Evolutionary conservation across 1,140 invertebrate genomes (phyloP).

Genomic region (Drosophila carrolli): DNA sequence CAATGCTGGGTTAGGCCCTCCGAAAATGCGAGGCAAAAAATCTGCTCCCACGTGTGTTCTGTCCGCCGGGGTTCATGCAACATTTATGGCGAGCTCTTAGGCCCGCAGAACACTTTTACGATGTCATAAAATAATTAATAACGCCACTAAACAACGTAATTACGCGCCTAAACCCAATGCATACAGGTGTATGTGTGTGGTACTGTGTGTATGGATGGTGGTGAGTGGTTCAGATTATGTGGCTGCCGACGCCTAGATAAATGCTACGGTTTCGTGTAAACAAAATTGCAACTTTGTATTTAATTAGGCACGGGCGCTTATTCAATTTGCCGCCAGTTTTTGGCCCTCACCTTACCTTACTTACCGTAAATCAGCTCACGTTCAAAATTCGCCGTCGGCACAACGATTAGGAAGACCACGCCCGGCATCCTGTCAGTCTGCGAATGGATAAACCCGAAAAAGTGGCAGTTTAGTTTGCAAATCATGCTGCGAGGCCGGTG

Average conservation of each 20-base stretch:
- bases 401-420: conserved; percentile 87
- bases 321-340: conserved; percentile 56
- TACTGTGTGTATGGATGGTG: conserved; percentile 3
- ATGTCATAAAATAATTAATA: conserved; percentile 84
- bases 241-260: conserved; percentile 52
- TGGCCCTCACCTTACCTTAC: conserved; percentile 7
- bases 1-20: conserved; percentile 19
- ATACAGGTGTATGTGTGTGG: conserved; percentile 30
- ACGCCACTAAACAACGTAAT: conserved; percentile 83
- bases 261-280: conserved; percentile 54
- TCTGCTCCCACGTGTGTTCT: conserved; percentile 29
- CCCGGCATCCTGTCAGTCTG: conserved; percentile 83
- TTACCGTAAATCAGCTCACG: conserved; percentile 86
- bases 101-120: conserved; percentile 76
- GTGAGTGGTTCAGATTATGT: conserved; percentile 26
- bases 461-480: conserved; percentile 61
- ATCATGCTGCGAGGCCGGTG: conserved; percentile 23
- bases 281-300: conserved; percentile 77
- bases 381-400: conserved; percentile 87
- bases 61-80: conserved; percentile 47
- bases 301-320: conserved; percentile 66
- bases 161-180: conserved; percentile 68
- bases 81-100: conserved; percentile 75
- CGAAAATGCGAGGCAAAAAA: conserved; percentile 28
- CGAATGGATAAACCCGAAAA: conserved; percentile 48